Percentiles rank a stretch among this genome's conserved stretches.
Evolutionary conservation across 1,140 invertebrate genomes (phyloP).

Genomic region (Listronotus bonariensis): DNA sequence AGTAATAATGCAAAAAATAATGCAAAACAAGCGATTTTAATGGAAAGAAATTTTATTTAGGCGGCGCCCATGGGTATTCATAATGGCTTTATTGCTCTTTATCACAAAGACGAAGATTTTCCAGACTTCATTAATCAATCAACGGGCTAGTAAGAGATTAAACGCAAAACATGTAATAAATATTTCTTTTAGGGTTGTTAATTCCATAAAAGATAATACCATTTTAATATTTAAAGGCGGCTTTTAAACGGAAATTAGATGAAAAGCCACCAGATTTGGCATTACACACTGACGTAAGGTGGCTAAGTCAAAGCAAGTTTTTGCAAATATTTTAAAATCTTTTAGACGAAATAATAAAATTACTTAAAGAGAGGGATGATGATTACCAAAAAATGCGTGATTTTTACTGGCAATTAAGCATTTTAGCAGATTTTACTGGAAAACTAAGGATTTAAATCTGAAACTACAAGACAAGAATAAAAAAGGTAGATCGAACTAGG

Average conservation of each 20-base stretch:
- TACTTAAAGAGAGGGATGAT: slow-evolving; percentile 29
- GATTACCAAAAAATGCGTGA: no score
- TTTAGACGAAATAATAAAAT: slow-evolving; percentile 47
- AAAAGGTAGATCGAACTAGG: no score
- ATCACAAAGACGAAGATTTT: slow-evolving; percentile 45
- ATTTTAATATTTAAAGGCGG: slow-evolving; percentile 45
- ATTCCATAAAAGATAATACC: slow-evolving; percentile 50
- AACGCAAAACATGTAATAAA: slow-evolving; percentile 51
- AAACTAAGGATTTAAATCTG: no score
- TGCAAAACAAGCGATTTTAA: no score
- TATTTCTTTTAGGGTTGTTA: slow-evolving; percentile 51
- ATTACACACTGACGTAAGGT: slow-evolving; percentile 45
- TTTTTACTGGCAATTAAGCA: no score
- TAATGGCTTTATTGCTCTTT: slow-evolving; percentile 47
- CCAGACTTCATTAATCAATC: slow-evolving; percentile 49
- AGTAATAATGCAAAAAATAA: no score
- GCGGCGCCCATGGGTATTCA: slow-evolving; percentile 46
- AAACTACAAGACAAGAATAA: no score
- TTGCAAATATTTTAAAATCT: slow-evolving; percentile 47
- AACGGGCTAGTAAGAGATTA: slow-evolving; percentile 50
- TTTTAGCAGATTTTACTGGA: no score
- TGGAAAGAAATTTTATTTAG: no score
- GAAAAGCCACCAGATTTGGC: slow-evolving; percentile 44
- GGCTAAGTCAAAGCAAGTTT: slow-evolving; percentile 46
- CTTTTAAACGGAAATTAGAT: slow-evolving; percentile 45